phyloP scores from a whole-genome alignment of 2,888 invertebrate species.

The Deilephila elpenor region DNA sequence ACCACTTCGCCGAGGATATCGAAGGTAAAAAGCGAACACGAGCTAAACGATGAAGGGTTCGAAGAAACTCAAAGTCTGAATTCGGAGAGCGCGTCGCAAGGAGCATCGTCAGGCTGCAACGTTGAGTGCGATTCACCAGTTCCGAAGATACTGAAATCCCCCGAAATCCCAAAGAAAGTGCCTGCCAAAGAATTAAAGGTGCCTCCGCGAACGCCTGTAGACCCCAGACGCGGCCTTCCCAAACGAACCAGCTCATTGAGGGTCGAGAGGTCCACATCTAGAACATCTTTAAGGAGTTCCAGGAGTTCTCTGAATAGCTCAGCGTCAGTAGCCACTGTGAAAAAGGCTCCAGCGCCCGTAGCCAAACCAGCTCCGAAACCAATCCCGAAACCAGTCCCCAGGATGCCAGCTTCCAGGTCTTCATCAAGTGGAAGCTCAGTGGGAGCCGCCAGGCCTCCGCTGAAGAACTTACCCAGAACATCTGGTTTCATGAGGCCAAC shows the following conservation, averaged over 20 bases:
- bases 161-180: constrained; percentile 78
- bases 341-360: constrained; percentile 85
- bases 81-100: constrained; percentile 94
- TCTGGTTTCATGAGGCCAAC: constrained; percentile 94
- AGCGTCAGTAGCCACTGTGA: constrained; percentile 91
- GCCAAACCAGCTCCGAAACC: constrained; percentile 76
- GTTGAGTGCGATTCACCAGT: constrained; percentile 85
- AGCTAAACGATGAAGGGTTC: constrained; percentile 94
- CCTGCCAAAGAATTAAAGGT: constrained; percentile 79
- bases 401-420: constrained; percentile 78
- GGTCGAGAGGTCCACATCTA: constrained; percentile 91
- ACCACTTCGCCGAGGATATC: constrained; percentile 79
- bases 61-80: constrained; percentile 95
- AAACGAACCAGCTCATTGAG: constrained; percentile 78
- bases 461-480: constrained; percentile 67
- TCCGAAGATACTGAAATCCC: constrained; percentile 71
- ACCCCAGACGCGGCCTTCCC: constrained; percentile 65
- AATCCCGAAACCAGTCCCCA: constrained; percentile 70
- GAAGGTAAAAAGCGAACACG: constrained; percentile 86
- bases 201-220: constrained; percentile 65
- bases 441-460: constrained; percentile 76
- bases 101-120: constrained; percentile 91
- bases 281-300: constrained; percentile 92
- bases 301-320: constrained; percentile 93
- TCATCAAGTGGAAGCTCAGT: constrained; percentile 80